Base-by-base conservation (phyloP, 2,113 vertebrate genomes). In the Ptilonorhynchus violaceus region DNA sequence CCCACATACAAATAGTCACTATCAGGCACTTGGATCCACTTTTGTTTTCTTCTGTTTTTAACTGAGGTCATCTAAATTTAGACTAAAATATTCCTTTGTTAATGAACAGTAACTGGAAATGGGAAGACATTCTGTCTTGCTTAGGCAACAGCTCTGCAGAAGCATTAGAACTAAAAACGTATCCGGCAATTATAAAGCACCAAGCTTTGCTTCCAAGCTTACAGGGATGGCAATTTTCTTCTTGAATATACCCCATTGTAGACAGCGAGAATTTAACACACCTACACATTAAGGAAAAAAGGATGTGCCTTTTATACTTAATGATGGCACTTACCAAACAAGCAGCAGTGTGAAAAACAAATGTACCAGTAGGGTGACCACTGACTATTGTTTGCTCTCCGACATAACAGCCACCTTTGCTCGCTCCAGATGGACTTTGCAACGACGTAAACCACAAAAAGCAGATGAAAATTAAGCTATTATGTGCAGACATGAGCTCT, bases 21-120 rank as follows among this genome's bases (percentile, higher is more conserved):
- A 93, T 92, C 78, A 95, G 82, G 77, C 58, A 87, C 85, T 97
- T 96, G 92, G 67, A 97, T 92, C 44, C 88, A 85, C 91, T 97
- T 96, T 92, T 96, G 76, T 82, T 79, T 96, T 94, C 67, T 95
- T 91, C 92, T 92, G 74, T 72, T 95, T 96, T 96, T 84, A 96
- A 92, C 59, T 95, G 91, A 97, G 93, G 90, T 91, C 95, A 96
- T 94, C 97, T 97, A 97, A 97, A 98, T 97, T 96, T 97, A 98
- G 96, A 93, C 85, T 86, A 93, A 97, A 93, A 96, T 92, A 94
- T 90, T 89, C 87, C 91, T 92, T 95, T 96, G 96, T 96, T 96
- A 89, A 97, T 41, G 78, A 94, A 85, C 55, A 93, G 82, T 80
- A 95, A 91, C 92, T 95, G 83, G 80, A 96, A 98, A 97, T 72